These are phyloP conservation scores for Pristionchus maxplancki DNA, from an alignment of 2,888 invertebrate genomes.

Conservation along the genomic window DNA sequence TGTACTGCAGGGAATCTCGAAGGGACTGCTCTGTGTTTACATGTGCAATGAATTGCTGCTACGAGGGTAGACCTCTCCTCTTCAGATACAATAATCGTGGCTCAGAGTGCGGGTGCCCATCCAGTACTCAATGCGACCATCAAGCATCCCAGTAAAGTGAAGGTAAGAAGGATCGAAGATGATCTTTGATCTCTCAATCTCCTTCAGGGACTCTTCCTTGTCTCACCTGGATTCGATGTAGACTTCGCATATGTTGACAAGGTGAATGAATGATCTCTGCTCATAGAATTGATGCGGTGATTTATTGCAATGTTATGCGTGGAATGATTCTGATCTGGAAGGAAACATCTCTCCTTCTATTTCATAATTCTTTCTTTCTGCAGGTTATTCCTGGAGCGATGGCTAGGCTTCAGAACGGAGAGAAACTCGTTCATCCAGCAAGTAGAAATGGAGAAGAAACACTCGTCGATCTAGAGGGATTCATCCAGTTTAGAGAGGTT, in stretches of 20 bases:
- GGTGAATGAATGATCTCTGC: neutral
- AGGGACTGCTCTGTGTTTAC: neutral
- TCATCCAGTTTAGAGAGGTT: slow-evolving; percentile 42
- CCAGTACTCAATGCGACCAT: slow-evolving; percentile 35
- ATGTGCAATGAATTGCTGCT: neutral
- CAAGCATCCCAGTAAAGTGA: slow-evolving; percentile 16
- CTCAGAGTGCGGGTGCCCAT: slow-evolving; percentile 49
- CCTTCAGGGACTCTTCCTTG: slow-evolving; percentile 50
- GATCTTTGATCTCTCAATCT: slow-evolving; percentile 20
- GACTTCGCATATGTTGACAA: slow-evolving; percentile 51
- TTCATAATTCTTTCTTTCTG: neutral
- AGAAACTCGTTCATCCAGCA: slow-evolving; percentile 41
- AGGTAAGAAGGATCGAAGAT: neutral
- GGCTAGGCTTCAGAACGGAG: slow-evolving; percentile 14
- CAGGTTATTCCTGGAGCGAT: slow-evolving; percentile 49
- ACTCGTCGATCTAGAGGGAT: slow-evolving; percentile 44
- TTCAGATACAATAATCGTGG: slow-evolving; percentile 42
- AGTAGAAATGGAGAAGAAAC: slow-evolving; percentile 50
- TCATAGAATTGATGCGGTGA: neutral
- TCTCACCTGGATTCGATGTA: slow-evolving; percentile 51
- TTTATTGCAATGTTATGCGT: neutral
- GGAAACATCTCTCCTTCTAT: neutral
- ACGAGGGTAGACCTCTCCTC: neutral
- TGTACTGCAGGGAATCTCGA: neutral
- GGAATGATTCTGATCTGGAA: neutral